Percentiles rank a stretch among this genome's conserved stretches.
phyloP scores from a whole-genome alignment of 2,888 invertebrate species.

The Seira musarum region DNA sequence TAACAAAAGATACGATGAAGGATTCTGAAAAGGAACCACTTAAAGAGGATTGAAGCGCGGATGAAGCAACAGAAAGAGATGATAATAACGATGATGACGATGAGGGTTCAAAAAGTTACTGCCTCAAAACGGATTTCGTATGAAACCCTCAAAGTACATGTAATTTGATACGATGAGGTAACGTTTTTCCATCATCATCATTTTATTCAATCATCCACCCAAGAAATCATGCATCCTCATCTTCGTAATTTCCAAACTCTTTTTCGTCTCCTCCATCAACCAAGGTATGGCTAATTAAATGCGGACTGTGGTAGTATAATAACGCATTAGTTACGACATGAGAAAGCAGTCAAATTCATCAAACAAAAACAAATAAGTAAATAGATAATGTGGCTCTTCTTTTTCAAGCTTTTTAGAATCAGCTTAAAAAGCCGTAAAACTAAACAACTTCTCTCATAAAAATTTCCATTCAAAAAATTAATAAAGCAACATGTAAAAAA shows the following conservation, averaged over 20 bases:
- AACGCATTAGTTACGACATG: conserved; percentile 6
- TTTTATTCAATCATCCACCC: conserved; percentile 8
- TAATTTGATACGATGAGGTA: conserved; percentile 8
- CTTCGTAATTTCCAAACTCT: background rate
- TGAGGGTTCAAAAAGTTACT: conserved; percentile 11
- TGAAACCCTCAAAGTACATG: background rate
- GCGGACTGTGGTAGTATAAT: background rate
- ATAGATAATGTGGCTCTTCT: no score
- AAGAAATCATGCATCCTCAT: background rate
- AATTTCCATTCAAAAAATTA: background rate
- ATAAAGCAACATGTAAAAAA: background rate
- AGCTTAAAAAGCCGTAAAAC: no score
- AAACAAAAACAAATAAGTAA: conserved; percentile 1
- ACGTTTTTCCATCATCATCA: background rate
- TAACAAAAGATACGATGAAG: conserved; percentile 8
- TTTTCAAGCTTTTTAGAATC: no score
- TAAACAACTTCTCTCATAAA: no score
- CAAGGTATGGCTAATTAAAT: background rate
- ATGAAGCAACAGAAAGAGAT: conserved; percentile 15
- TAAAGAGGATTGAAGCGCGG: conserved; percentile 52
- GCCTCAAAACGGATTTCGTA: background rate
- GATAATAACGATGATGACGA: conserved; percentile 11
- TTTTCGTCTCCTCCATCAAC: background rate
- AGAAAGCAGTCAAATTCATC: conserved; percentile 1
- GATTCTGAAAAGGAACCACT: conserved; percentile 35